Evolutionary conservation across 2,113 vertebrate genomes (phyloP).

Genomic region (Microcebus griseorufus): DNA sequence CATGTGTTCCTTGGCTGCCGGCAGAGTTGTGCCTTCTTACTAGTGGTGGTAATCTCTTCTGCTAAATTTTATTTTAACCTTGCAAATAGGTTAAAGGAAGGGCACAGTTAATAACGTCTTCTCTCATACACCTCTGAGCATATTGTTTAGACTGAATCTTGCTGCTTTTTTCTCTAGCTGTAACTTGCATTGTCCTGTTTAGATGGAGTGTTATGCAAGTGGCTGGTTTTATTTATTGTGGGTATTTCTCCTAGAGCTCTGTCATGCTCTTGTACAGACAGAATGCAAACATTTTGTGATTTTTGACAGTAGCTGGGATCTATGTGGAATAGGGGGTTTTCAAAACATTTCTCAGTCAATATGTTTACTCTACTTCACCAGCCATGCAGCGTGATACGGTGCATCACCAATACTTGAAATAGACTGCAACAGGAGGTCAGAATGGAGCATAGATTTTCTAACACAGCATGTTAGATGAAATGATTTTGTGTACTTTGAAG

Average conservation of each 20-base stretch:
- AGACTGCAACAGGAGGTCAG: constrained; percentile 64
- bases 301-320: constrained; percentile 67
- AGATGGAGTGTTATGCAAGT: background rate
- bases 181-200: background rate
- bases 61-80: constrained; percentile 72
- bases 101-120: constrained; percentile 51
- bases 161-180: background rate
- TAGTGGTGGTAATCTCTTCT: constrained; percentile 48
- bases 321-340: constrained; percentile 70
- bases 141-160: constrained; percentile 4
- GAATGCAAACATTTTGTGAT: constrained; percentile 57
- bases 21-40: constrained; percentile 33
- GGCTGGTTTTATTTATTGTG: constrained; percentile 48
- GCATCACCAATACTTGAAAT: constrained; percentile 68
- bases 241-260: constrained; percentile 19
- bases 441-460: constrained; percentile 74
- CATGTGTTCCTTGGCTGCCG: background rate
- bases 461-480: constrained; percentile 70
- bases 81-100: constrained; percentile 67
- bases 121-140: background rate
- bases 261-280: constrained; percentile 34
- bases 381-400: constrained; percentile 75
- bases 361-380: constrained; percentile 74
- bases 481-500: constrained; percentile 77
- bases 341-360: constrained; percentile 69